A percentile compares a stretch with the other conserved stretches of the same genome.
These are phyloP conservation scores for Leptinotarsa texana DNA, from an alignment of 1,140 invertebrate species.

Conservation along the genomic window DNA sequence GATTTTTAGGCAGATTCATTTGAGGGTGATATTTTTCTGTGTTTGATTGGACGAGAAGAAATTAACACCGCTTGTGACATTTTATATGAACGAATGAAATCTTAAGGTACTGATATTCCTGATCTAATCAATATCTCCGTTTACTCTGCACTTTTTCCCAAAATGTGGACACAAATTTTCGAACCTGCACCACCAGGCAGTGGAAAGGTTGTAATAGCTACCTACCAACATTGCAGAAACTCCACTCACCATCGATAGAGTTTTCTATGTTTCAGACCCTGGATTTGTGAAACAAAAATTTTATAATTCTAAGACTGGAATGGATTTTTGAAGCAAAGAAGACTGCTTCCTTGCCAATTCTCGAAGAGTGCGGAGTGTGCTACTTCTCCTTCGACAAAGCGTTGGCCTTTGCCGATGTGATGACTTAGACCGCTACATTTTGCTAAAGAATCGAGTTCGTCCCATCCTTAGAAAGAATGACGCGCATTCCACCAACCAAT, in stretches of 20 bases:
- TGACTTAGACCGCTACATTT: too few relatives aligned
- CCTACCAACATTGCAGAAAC: constrained; percentile 99
- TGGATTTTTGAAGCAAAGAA: constrained; percentile 76
- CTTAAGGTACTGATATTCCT: constrained; percentile 86
- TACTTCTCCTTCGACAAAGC: too few relatives aligned
- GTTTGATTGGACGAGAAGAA: constrained; percentile 98
- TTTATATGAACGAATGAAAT: constrained; percentile 97
- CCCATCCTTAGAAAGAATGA: too few relatives aligned
- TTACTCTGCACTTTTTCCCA: constrained; percentile 95
- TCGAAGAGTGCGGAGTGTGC: too few relatives aligned
- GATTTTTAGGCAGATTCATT: constrained; percentile 99
- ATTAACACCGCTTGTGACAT: constrained; percentile 99
- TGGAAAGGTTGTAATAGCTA: constrained; percentile 97
- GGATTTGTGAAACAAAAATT: constrained; percentile 99
- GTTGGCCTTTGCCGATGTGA: too few relatives aligned
- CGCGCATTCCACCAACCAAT: too few relatives aligned
- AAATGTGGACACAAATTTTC: constrained; percentile 99
- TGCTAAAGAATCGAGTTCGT: too few relatives aligned
- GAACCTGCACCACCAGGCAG: constrained; percentile 97
- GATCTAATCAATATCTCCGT: constrained; percentile 98
- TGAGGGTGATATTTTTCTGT: constrained; percentile 90
- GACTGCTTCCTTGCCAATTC: too few relatives aligned
- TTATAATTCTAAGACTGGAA: constrained; percentile 99
- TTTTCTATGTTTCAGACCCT: constrained; percentile 99
- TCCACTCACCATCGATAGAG: constrained; percentile 97